Evolutionary conservation across 2,888 invertebrate species (phyloP).

Genomic region (Sarcophaga caerulescens): DNA sequence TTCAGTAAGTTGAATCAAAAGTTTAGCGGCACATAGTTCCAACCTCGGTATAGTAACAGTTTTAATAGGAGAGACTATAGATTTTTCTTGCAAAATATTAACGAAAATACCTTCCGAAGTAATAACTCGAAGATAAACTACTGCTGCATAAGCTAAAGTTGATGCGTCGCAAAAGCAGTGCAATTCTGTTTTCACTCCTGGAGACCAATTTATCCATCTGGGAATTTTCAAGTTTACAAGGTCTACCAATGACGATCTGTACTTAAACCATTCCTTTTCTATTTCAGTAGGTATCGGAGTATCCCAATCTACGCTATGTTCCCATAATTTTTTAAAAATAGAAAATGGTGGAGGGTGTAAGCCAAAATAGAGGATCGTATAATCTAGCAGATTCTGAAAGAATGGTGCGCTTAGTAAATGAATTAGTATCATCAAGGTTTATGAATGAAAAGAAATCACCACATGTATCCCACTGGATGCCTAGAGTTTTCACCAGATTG

Average conservation of each 20-base stretch:
- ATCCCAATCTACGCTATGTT: slow-evolving; percentile 12
- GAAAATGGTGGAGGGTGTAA: background rate
- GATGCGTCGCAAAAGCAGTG: slow-evolving; percentile 38
- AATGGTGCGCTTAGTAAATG: too few relatives aligned
- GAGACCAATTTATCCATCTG: slow-evolving; percentile 20
- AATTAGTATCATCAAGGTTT: too few relatives aligned
- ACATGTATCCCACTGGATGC: too few relatives aligned
- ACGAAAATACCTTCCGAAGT: slow-evolving; percentile 26
- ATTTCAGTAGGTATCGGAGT: background rate
- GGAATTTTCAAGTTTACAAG: slow-evolving; percentile 9
- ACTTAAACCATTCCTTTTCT: background rate
- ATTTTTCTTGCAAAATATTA: slow-evolving; percentile 51
- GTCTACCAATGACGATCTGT: too few relatives aligned
- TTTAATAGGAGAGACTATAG: slow-evolving; percentile 45
- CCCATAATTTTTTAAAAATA: too few relatives aligned
- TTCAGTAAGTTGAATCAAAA: slow-evolving; percentile 15
- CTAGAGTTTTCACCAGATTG: too few relatives aligned
- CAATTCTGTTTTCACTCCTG: background rate
- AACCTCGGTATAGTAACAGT: slow-evolving; percentile 42
- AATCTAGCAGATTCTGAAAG: too few relatives aligned
- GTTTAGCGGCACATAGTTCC: slow-evolving; percentile 39
- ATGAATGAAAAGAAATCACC: too few relatives aligned
- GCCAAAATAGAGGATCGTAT: slow-evolving; percentile 1
- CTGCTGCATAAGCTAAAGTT: slow-evolving; percentile 36
- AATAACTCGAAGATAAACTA: background rate